Base-by-base conservation (phyloP, 1,140 invertebrate genomes). In the Contarinia nasturtii region DNA sequence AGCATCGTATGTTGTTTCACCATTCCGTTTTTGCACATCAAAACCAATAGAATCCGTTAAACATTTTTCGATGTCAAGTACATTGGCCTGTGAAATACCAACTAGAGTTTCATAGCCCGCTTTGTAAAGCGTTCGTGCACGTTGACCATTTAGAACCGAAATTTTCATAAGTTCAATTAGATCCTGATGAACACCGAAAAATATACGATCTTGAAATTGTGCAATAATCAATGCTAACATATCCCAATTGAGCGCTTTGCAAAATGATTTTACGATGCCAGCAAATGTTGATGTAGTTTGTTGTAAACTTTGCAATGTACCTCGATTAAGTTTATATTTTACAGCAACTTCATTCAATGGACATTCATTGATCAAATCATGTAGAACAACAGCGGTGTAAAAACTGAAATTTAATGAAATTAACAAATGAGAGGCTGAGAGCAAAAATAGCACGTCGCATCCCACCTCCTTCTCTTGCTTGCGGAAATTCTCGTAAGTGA, bases 201-300 rank as follows among this genome's bases (percentile, higher is more conserved):
- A 85, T 19, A 98, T 69, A 15, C 95, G 77, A 53, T 84, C 79
- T 70, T 95, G 88, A 66, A 98, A 97, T 64, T 95, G 86, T 5
- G 79, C 78, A 12, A 98, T 73, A 2, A 98, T 67, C 27, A 93
- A 66, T 63, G 94, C 86, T 48, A 98, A 69, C 57, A 81, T 90
- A 46, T 74, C 74, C 93, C 93, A 98, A 2, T 91, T 86, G n/a
- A 98, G 65, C 44, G 89, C 79, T 54, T 77, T 76, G 67, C 90
- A 93, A 67, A 96, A 95, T 18, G 82, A 78, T 2, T 87, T 90
- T 1, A 95, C 82, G 84, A 50, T 73, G 79, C 91, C 92, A 45
- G 94, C 89, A 77, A 96, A 96, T 21, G 90, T 93, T 22, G 92
- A 79, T n/a, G 92, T 81, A 44, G 84, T 80, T 60, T 96, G 90